Conservation (phyloP, 2,888 invertebrate species). For the Mesoligia furuncula region DNA sequence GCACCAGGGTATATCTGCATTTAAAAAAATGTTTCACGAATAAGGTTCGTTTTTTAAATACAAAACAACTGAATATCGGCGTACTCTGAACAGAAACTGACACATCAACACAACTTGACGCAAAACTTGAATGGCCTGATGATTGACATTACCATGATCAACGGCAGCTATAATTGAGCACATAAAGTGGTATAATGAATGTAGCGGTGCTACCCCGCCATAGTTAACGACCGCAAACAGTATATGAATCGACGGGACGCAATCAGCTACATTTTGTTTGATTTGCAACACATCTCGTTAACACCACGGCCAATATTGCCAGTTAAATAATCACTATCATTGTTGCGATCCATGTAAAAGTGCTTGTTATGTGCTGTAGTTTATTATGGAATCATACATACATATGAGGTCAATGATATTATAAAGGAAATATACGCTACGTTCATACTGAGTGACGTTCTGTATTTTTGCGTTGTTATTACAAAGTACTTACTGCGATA, state of each 20-base stretch:
- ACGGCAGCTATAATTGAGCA: slow-evolving; percentile 49
- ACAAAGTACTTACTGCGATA: no score
- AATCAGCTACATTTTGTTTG: slow-evolving; percentile 81
- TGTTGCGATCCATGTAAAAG: slow-evolving; percentile 46
- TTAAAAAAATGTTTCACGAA: no score
- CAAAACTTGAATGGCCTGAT: slow-evolving; percentile 23
- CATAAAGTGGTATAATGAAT: slow-evolving; percentile 58
- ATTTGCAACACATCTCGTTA: slow-evolving; percentile 76
- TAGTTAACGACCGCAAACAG: slow-evolving; percentile 83
- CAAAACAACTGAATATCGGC: background rate
- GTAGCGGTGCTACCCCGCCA: slow-evolving; percentile 22
- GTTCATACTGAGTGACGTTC: no score
- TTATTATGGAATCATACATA: slow-evolving; percentile 8
- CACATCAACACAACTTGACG: background rate
- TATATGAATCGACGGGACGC: slow-evolving; percentile 73
- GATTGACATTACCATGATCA: slow-evolving; percentile 41
- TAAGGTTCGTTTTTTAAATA: no score
- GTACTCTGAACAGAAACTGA: background rate
- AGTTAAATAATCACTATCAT: slow-evolving; percentile 57
- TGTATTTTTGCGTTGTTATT: no score
- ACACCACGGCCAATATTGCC: slow-evolving; percentile 59
- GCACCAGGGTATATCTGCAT: no score
- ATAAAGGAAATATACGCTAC: no score
- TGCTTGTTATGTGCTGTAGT: slow-evolving; percentile 24
- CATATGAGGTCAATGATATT: no score